Percentiles rank a stretch among this genome's conserved stretches.
These are phyloP conservation scores for Aulostomus chinensis DNA, from an alignment of 2,797 vertebrate genomes.

Conservation along the genomic window DNA sequence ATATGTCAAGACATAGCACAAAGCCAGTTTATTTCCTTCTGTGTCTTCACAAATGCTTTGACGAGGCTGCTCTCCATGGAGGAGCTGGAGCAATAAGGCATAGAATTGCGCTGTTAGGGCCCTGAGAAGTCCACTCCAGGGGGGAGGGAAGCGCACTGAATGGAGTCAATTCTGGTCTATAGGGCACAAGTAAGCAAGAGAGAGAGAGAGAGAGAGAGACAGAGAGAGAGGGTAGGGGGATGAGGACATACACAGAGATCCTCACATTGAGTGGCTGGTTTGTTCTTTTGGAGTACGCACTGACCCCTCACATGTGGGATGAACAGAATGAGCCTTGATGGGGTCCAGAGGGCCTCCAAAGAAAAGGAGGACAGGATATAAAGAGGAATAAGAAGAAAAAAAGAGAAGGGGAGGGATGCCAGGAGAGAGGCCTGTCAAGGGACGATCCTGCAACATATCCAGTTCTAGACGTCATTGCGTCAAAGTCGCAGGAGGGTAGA, in stretches of 20 bases:
- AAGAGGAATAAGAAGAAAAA: constrained; percentile 51
- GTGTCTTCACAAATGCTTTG: constrained; percentile 66
- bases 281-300: constrained; percentile 67
- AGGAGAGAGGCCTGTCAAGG: constrained; percentile 47
- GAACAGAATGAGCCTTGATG: constrained; percentile 71
- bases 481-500: too few species aligned
- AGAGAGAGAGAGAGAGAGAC: constrained; percentile 22
- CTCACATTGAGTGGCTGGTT: constrained; percentile 72
- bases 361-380: constrained; percentile 57
- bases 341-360: constrained; percentile 61
- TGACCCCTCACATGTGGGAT: constrained; percentile 74
- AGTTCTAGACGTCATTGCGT: too few species aligned
- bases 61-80: constrained; percentile 56
- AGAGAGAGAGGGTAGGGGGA: constrained; percentile 31
- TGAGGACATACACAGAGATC: constrained; percentile 64
- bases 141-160: constrained; percentile 66
- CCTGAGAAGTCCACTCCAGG: constrained; percentile 63
- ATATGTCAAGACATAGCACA: constrained; percentile 68
- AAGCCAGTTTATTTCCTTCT: constrained; percentile 65
- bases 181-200: constrained; percentile 65
- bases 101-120: constrained; percentile 63
- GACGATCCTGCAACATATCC: constrained; percentile 37
- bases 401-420: constrained; percentile 40
- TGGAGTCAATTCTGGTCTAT: constrained; percentile 71
- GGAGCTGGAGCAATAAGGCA: constrained; percentile 68